A percentile compares a stretch with the other conserved stretches of the same genome.
These are phyloP conservation scores for Neosalanx taihuensis DNA, from an alignment of 2,797 vertebrate genomes.

Conservation along the genomic window DNA sequence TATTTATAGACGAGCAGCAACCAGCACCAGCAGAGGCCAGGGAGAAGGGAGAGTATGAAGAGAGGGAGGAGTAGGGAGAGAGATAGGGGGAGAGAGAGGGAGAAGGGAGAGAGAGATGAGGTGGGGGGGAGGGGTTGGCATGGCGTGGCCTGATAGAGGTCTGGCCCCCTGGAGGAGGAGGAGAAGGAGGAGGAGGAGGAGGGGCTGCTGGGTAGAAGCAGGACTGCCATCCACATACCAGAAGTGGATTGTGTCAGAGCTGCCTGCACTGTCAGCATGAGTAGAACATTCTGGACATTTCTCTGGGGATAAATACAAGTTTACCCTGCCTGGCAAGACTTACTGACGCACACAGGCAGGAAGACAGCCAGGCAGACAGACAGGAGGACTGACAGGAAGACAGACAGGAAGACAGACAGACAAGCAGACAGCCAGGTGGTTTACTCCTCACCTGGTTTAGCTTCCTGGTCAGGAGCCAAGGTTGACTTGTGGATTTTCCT, in stretches of 20 bases:
- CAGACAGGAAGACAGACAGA: neutral
- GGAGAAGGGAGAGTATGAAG: neutral
- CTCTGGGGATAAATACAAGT: constrained; percentile 42
- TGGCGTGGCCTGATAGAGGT: neutral
- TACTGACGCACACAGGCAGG: neutral
- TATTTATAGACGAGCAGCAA: neutral
- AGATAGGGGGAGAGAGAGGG: neutral
- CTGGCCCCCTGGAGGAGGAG: too few relatives aligned
- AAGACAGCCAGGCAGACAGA: constrained; percentile 15
- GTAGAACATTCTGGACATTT: constrained; percentile 60
- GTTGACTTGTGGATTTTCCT: constrained; percentile 85
- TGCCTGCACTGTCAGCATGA: constrained; percentile 44
- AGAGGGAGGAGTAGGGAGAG: neutral
- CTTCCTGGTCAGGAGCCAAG: constrained; percentile 71
- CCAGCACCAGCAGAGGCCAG: neutral
- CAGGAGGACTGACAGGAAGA: neutral
- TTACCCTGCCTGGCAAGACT: constrained; percentile 27
- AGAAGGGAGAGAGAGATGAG: neutral
- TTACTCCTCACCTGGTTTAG: constrained; percentile 78
- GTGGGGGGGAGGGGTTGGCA: neutral
- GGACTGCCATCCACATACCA: constrained; percentile 23
- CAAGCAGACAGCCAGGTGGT: neutral
- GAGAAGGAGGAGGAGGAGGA: neutral
- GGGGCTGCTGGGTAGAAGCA: constrained; percentile 12
- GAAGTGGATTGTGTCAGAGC: constrained; percentile 5